Percentiles rank a stretch among this genome's conserved stretches.
Conservation (phyloP, 2,797 vertebrate species). For the Pseudochirops corinnae region DNA sequence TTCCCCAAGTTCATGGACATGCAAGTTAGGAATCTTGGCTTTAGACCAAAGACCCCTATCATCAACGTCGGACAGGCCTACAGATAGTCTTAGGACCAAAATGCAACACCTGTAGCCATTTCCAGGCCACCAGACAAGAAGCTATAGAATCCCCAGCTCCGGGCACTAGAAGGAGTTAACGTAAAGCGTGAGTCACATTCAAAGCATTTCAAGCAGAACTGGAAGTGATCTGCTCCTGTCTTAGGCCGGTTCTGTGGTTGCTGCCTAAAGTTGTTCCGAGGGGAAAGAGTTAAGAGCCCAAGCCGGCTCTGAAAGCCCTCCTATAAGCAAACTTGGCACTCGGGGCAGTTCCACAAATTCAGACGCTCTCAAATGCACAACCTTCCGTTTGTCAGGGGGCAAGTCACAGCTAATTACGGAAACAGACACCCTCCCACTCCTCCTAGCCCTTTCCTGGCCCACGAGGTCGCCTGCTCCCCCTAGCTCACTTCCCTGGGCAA, state of each 20-base stretch:
- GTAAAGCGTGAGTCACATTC: not conserved
- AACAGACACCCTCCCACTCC: constrained; percentile 80
- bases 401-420: constrained; percentile 82
- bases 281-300: constrained; percentile 68
- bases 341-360: constrained; percentile 79
- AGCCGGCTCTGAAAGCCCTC: constrained; percentile 62
- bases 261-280: not conserved
- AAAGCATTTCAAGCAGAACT: not conserved
- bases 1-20: not conserved
- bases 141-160: not conserved
- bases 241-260: not conserved
- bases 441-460: constrained; percentile 29
- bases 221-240: not conserved
- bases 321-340: constrained; percentile 75
- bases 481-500: constrained; percentile 65
- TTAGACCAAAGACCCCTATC: not conserved
- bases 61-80: not conserved
- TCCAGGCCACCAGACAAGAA: not conserved
- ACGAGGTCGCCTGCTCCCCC: constrained; percentile 2
- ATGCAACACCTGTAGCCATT: not conserved
- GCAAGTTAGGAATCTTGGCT: not conserved
- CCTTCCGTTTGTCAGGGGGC: constrained; percentile 79
- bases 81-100: not conserved
- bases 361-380: constrained; percentile 71
- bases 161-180: not conserved